These are phyloP conservation scores for Pundamilia nyererei DNA, from an alignment of 2,113 vertebrate species.

Conservation along the genomic window DNA sequence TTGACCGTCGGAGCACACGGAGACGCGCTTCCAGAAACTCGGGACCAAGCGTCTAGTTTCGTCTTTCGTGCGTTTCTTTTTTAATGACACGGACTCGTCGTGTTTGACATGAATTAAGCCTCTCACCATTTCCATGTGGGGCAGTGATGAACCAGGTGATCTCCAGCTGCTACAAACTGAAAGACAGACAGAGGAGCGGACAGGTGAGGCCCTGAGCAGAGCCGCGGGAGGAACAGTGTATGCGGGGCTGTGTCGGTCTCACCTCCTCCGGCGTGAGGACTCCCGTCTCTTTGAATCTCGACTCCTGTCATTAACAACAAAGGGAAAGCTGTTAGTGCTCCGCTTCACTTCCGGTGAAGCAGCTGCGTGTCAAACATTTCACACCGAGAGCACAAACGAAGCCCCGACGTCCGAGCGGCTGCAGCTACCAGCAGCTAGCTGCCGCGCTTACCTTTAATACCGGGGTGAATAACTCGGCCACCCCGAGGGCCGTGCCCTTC, in stretches of 20 bases:
- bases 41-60: fast-evolving
- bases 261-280: conserved; percentile 98
- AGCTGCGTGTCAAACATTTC: neutral
- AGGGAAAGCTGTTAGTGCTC: neutral
- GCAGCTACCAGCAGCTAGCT: conserved; percentile 3
- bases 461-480: conserved; percentile 94
- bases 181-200: neutral
- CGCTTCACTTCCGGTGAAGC: neutral
- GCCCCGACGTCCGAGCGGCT: neutral
- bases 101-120: neutral
- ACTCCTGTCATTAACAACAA: conserved; percentile 77
- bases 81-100: neutral
- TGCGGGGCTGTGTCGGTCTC: neutral
- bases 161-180: conserved; percentile 93
- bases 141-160: conserved; percentile 97
- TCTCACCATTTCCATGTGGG: conserved; percentile 99
- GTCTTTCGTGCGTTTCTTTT: neutral
- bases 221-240: neutral
- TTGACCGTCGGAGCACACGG: fast-evolving
- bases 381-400: fast-evolving
- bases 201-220: neutral
- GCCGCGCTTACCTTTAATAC: conserved; percentile 85
- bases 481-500: conserved; percentile 92
- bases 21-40: neutral
- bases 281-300: conserved; percentile 98